Conservation (phyloP, 2,888 invertebrate genomes). For the Synergus itoensis region DNA sequence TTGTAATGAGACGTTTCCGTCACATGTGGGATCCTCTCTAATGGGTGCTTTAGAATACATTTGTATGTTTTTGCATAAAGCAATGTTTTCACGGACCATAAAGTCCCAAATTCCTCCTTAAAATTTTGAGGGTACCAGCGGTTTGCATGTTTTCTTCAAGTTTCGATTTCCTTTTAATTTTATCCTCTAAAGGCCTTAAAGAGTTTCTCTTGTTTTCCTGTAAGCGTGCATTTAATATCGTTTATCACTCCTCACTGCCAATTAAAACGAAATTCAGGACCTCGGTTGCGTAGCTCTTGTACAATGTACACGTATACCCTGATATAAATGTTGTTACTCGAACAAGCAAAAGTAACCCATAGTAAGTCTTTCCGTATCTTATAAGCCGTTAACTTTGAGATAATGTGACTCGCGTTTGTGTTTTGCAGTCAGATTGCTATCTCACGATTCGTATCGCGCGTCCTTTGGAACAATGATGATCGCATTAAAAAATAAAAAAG, state of each 20-base stretch:
- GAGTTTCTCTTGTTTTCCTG: slow-evolving; percentile 13
- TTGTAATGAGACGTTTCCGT: not conserved
- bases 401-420: slow-evolving; percentile 36
- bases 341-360: slow-evolving; percentile 27
- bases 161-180: slow-evolving; percentile 6
- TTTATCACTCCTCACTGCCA: slow-evolving; percentile 33
- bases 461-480: slow-evolving; percentile 29
- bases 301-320: slow-evolving; percentile 19
- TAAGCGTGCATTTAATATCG: slow-evolving; percentile 23
- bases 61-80: not conserved
- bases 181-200: not conserved
- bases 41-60: not conserved
- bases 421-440: slow-evolving; percentile 37
- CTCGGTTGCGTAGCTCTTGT: slow-evolving; percentile 5
- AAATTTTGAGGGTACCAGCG: not conserved
- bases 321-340: slow-evolving; percentile 29
- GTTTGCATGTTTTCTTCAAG: slow-evolving; percentile 5
- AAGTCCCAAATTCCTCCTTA: not conserved
- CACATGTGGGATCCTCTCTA: not conserved
- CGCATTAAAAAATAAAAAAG: slow-evolving; percentile 7
- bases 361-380: slow-evolving; percentile 28
- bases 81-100: slow-evolving; percentile 4
- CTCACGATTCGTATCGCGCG: slow-evolving; percentile 38
- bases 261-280: slow-evolving; percentile 32
- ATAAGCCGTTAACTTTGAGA: slow-evolving; percentile 26